Percentiles rank a stretch among this genome's conserved stretches.
Conservation (phyloP, 2,113 vertebrate genomes). For the Amazona vittata region DNA sequence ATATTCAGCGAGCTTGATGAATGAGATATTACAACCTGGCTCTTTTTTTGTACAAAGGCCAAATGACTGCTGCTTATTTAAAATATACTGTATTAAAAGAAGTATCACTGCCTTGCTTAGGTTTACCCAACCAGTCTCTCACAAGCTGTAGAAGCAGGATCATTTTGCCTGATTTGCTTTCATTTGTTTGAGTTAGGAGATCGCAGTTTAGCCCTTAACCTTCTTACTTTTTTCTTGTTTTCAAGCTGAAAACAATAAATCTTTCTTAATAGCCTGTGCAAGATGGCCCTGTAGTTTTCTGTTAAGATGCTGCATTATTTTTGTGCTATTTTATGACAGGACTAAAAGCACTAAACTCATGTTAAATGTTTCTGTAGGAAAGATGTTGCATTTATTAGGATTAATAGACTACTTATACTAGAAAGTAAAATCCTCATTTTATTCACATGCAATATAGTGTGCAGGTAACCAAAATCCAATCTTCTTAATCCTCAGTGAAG, state of each 20-base stretch:
- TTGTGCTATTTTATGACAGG: slow-evolving; percentile 28
- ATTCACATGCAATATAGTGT: slow-evolving; percentile 44
- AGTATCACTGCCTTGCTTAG: not conserved
- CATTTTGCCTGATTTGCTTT: not conserved
- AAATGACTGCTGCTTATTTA: not conserved
- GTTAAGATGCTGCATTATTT: slow-evolving; percentile 23
- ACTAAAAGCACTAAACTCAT: slow-evolving; percentile 38
- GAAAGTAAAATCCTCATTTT: slow-evolving; percentile 52
- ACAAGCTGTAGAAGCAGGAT: not conserved
- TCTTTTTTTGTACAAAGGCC: not conserved
- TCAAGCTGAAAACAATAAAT: not conserved
- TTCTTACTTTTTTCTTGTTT: slow-evolving; percentile 20
- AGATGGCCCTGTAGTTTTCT: slow-evolving; percentile 9
- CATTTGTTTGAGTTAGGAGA: not conserved
- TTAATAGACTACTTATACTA: slow-evolving; percentile 59
- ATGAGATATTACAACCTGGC: not conserved
- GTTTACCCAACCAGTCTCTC: not conserved
- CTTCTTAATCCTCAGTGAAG: slow-evolving; percentile 55
- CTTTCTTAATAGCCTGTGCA: not conserved
- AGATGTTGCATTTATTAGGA: slow-evolving; percentile 59
- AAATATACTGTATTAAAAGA: not conserved
- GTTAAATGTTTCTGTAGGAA: slow-evolving; percentile 56
- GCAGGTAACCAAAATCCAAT: slow-evolving; percentile 65
- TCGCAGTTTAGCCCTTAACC: not conserved
- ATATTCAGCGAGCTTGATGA: not conserved